Evolutionary conservation across 2,113 vertebrate species (phyloP).

Genomic region (Dasyornis broadbenti): DNA sequence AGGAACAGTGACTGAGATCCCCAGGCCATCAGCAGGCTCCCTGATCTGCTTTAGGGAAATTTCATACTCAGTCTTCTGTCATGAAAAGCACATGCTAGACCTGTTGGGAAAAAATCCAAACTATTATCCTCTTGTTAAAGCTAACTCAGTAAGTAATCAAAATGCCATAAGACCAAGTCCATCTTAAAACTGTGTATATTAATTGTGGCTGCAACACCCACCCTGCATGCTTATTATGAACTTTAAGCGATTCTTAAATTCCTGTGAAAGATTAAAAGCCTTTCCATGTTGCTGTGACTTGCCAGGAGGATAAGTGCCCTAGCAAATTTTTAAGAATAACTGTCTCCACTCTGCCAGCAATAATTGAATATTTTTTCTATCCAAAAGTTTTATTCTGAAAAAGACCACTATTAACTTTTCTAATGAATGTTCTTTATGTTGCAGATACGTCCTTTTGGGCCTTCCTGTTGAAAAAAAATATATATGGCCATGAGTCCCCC

Average conservation of each 20-base stretch:
- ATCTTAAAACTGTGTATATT: neutral
- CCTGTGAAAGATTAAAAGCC: neutral
- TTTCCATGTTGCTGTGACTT: neutral
- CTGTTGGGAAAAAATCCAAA: neutral
- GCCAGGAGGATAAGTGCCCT: neutral
- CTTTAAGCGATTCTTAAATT: neutral
- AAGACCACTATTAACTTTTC: neutral
- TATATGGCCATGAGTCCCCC: neutral
- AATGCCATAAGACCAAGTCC: neutral
- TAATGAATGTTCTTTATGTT: neutral
- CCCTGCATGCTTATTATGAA: neutral
- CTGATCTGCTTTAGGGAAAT: neutral
- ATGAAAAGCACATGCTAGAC: neutral
- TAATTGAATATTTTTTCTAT: neutral
- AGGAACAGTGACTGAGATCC: neutral
- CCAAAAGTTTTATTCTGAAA: neutral
- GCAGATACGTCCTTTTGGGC: neutral
- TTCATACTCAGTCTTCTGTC: neutral
- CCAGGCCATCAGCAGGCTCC: neutral
- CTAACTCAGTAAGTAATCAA: neutral
- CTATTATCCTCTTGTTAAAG: neutral
- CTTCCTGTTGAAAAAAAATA: neutral
- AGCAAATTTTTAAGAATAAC: neutral
- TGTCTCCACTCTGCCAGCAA: neutral
- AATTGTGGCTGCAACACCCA: neutral